A percentile compares a stretch with the other conserved stretches of the same genome.
phyloP scores from a whole-genome alignment of 2,797 vertebrate genomes.

The Enteromius unitaeniatus region DNA sequence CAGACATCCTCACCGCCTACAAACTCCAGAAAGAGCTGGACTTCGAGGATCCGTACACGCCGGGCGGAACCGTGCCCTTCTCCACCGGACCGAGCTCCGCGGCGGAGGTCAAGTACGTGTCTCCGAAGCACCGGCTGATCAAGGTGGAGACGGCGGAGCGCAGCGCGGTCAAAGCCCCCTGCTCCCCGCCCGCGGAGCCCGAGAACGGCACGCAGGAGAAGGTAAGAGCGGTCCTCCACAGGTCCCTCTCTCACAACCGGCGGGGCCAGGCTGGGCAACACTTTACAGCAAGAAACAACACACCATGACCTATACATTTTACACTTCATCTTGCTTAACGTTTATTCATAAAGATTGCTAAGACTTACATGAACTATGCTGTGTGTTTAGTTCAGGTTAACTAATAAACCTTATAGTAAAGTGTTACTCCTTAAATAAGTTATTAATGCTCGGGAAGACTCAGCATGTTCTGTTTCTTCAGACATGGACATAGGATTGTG shows the following conservation, averaged over 20 bases:
- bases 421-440: no score
- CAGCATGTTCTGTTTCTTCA: no score
- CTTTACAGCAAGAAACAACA: no score
- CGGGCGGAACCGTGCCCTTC: conserved; percentile 76
- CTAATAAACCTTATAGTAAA: no score
- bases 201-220: conserved; percentile 81
- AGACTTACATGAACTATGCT: no score
- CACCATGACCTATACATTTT: no score
- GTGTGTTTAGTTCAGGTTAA: no score
- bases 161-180: conserved; percentile 77
- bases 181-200: conserved; percentile 77
- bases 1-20: conserved; percentile 94
- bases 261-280: no score
- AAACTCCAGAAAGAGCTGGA: conserved; percentile 92
- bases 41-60: conserved; percentile 95
- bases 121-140: conserved; percentile 90
- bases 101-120: conserved; percentile 84
- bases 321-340: no score
- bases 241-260: not conserved
- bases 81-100: conserved; percentile 70
- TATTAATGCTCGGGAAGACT: no score
- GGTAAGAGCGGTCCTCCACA: conserved; percentile 70
- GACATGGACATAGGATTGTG: no score
- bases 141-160: conserved; percentile 87
- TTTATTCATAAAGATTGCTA: no score